Evolutionary conservation across 2,797 vertebrate genomes (phyloP), one percentile per base, ranked within the genome.

Genomic region (Manis pentadactyla): DNA sequence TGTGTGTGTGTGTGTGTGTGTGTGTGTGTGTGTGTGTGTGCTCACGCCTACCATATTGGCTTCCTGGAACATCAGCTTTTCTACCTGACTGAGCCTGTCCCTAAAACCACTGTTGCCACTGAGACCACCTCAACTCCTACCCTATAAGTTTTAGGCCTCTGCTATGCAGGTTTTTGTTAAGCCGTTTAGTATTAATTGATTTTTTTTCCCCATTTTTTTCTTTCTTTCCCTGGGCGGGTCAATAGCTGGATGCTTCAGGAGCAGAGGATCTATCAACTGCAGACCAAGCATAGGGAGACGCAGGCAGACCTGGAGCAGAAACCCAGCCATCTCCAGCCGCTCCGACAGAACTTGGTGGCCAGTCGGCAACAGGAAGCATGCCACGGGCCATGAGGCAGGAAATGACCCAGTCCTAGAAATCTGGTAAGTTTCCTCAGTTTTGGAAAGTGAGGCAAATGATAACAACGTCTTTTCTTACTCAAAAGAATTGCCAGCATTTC

Each of bases 181-280:
- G 98, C 98, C 97, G 97, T 99, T 98, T 99, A 98, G 98, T 98
- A 99, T 99, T 99, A 99, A 99, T 99, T 99, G 99, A 98, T 99
- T 98, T 98, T 99, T 98, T 99, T 98, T 98, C 98, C 98, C 98
- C 97, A 98, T 98, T 99, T 98, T 99, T 99, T 98, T 98, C 99
- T 99, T 99, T 98, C 98, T 99, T 99, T 99, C 99, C 98, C 98
- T 98, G 98, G 98, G 98, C 99, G 99, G 99, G 99, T 99, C 98
- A 99, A 99, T 99, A 99, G 99, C 99, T 99, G 99, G 99, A 99
- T 99, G 98, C 99, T 99, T 97, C 99, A 99, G 98, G 99, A 99
- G 98, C 99, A 99, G 98, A 99, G 98, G 98, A 99, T 99, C 98
- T 99, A 98, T 99, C 98, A 99, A 98, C 98, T 98, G 97, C 98